Conservation (phyloP, 37 sponge, comb jelly and placozoan species). For the Cliona cf. orientalis region DNA sequence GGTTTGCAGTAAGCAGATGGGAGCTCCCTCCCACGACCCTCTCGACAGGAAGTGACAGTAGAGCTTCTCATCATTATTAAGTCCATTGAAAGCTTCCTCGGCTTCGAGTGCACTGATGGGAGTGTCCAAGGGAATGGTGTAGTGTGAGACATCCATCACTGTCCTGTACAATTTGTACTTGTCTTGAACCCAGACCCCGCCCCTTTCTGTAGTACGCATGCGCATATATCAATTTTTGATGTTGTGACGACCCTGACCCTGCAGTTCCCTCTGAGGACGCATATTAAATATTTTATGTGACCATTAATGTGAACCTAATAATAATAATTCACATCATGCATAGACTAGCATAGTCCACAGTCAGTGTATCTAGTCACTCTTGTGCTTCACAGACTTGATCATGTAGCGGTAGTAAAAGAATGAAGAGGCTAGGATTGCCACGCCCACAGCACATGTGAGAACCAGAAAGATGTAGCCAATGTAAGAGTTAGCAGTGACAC, state of each 20-base stretch:
- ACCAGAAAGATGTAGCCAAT: conserved; percentile 36
- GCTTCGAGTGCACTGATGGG: conserved; percentile 76
- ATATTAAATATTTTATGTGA: too few relatives aligned
- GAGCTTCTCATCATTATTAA: conserved; percentile 69
- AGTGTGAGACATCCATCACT: conserved; percentile 3
- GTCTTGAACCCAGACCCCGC: too few relatives aligned
- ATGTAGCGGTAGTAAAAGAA: conserved; percentile 12
- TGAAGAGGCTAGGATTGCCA: background rate
- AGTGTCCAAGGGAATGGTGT: conserved; percentile 65
- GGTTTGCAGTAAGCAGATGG: conserved; percentile 88
- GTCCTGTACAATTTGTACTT: background rate
- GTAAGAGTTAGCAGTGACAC: background rate
- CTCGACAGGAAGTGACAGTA: conserved; percentile 87
- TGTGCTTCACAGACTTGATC: too few relatives aligned
- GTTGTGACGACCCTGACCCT: too few relatives aligned
- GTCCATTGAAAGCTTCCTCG: conserved; percentile 71
- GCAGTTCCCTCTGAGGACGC: too few relatives aligned
- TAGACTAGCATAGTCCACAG: too few relatives aligned
- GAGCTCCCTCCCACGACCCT: conserved; percentile 83
- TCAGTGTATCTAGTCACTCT: too few relatives aligned
- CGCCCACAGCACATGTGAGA: conserved; percentile 18
- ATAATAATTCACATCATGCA: too few relatives aligned
- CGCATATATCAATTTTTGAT: too few relatives aligned
- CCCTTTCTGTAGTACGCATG: too few relatives aligned
- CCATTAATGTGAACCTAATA: too few relatives aligned